Base-by-base conservation (phyloP, 1,140 invertebrate genomes). In the Bacillus rossius region DNA sequence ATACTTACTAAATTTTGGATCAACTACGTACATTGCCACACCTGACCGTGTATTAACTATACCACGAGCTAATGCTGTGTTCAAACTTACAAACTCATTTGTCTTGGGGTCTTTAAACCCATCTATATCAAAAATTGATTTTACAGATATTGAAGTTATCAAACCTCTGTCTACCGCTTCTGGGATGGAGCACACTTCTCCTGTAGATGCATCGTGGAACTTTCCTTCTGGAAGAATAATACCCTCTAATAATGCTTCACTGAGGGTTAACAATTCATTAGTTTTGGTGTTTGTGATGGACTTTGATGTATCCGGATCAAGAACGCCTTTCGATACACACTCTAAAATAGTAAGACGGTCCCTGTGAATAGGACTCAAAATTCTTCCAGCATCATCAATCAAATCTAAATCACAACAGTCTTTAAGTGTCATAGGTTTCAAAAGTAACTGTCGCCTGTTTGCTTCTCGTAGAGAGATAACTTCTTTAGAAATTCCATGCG, bases 61-160 rank as follows among this genome's bases (percentile, higher is more conserved):
- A 62, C 89, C 90, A 66, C 86, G 88, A 48, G 84, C 80, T 48
- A 95, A 71, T 45, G 95, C 94, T 58, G 85, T 82, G 72, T 95
- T 92, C 61, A 98, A 87, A 67, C 87, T 93, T 41, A 98, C 79
- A 68, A 86, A 88, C 70, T 92, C 88, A 20, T 83, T 85, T 45
- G 85, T 88, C 60, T 84, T 79, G 0, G 89, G 85, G 73, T 96
- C 91, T 68, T 86, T 88, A 69, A 97, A 92, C 56, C 89, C 92
- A 64, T 93, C 91, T 56, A 96, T 91, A 70, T 96, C 88, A 70
- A 96, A 96, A 57, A 94, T 87, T 4, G 90, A 91, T 72, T 90
- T 89, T 69, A 91, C 88, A 10, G 86, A 82, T 3, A 96, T 87
- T 3, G 93, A 90, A 7, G 91, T 89, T 41, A 97, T 86, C n/a